Conservation (phyloP, 2,797 vertebrate species). For the Helarctos malayanus region DNA sequence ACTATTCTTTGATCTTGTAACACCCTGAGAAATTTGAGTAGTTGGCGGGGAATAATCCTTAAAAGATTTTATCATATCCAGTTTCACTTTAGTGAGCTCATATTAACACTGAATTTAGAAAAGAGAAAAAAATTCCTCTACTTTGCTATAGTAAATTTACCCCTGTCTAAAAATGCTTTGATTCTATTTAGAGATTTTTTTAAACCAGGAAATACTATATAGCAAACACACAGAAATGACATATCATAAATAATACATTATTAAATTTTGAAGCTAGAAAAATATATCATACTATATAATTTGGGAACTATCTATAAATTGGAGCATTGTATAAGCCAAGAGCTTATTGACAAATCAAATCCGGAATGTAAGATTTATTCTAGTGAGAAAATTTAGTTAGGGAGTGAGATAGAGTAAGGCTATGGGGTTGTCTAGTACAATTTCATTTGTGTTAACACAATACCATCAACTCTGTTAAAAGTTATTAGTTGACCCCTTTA, state of each 20-base stretch:
- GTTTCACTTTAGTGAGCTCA: conserved; percentile 40
- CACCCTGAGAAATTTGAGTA: not conserved
- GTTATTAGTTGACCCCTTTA: conserved; percentile 24
- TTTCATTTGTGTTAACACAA: conserved; percentile 54
- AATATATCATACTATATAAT: conserved; percentile 54
- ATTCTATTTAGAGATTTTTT: conserved; percentile 67
- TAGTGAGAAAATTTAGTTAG: conserved; percentile 28
- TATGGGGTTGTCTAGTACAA: not conserved
- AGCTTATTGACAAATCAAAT: conserved; percentile 20
- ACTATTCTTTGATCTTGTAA: conserved; percentile 26
- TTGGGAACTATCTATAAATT: conserved; percentile 52
- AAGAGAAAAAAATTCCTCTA: conserved; percentile 35
- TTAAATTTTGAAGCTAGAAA: conserved; percentile 70
- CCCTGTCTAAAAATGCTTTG: conserved; percentile 50
- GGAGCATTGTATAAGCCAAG: conserved; percentile 26
- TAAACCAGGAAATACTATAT: conserved; percentile 20
- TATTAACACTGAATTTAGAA: conserved; percentile 60
- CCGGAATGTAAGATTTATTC: conserved; percentile 21
- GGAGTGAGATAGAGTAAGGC: not conserved
- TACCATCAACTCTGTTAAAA: conserved; percentile 65
- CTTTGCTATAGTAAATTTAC: conserved; percentile 36
- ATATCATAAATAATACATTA: conserved; percentile 63
- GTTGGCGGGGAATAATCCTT: not conserved
- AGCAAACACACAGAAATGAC: conserved; percentile 67
- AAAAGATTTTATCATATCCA: conserved; percentile 34